A percentile compares a stretch with the other conserved stretches of the same genome.
Conservation (phyloP, 2,797 vertebrate species). For the Scomberomorus guttatus region DNA sequence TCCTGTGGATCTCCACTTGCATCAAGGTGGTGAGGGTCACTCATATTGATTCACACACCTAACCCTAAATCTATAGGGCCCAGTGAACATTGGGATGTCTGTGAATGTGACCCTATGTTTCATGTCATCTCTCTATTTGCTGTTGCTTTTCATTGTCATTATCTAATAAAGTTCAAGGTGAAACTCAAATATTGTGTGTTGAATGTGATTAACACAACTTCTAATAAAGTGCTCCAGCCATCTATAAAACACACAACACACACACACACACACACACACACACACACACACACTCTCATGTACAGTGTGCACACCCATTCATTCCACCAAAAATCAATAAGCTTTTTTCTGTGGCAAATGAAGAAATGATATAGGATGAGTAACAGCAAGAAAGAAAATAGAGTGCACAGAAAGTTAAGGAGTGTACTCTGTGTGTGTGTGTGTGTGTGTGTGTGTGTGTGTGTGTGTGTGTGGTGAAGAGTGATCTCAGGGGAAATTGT, state of each 20-base stretch:
- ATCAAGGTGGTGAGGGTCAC: no score
- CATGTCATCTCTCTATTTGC: neutral
- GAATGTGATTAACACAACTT: neutral
- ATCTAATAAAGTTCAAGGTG: neutral
- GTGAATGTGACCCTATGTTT: neutral
- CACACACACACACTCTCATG: neutral
- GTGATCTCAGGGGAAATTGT: neutral
- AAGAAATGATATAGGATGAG: slow-evolving; percentile 30
- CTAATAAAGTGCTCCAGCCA: slow-evolving; percentile 6
- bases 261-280: slow-evolving; percentile 1
- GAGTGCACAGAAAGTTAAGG: neutral
- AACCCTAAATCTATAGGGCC: neutral
- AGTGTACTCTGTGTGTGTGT: no score
- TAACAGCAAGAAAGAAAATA: neutral
- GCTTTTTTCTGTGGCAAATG: slow-evolving; percentile 25
- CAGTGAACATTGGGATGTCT: neutral
- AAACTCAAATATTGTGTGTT: neutral
- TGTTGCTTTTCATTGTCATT: neutral
- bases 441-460: no score
- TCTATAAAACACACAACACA: slow-evolving; percentile 2
- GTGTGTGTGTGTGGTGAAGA: no score
- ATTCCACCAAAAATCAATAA: slow-evolving; percentile 36
- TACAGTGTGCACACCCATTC: neutral
- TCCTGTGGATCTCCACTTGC: no score
- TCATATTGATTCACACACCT: no score